Percentiles rank a stretch among this genome's conserved stretches.
phyloP scores from a whole-genome alignment of 2,113 vertebrate genomes.

The Plecotus auritus region DNA sequence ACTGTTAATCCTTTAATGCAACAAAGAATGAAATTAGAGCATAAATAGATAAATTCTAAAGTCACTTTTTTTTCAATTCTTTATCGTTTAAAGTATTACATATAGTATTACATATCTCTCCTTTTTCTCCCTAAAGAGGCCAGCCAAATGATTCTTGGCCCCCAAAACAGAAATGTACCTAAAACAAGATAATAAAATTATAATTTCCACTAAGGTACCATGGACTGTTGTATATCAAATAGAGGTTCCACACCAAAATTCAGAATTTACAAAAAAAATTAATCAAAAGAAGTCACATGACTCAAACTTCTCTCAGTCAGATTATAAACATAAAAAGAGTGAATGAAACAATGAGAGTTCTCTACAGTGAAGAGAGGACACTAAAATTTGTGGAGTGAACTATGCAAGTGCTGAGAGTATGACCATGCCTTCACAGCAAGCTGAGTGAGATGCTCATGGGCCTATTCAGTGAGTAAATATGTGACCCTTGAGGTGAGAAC shows the following conservation, averaged over 20 bases:
- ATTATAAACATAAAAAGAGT: not conserved
- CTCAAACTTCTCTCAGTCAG: not conserved
- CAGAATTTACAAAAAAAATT: not conserved
- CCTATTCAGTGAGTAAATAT: not conserved
- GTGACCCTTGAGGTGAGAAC: not conserved
- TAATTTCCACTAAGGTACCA: not conserved
- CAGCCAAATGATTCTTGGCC: not conserved
- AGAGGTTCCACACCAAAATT: not conserved
- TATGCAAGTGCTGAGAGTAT: not conserved
- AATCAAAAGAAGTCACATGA: not conserved
- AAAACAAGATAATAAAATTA: not conserved
- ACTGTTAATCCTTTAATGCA: not conserved
- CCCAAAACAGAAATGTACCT: not conserved
- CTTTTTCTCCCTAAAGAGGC: not conserved
- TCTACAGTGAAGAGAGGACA: not conserved
- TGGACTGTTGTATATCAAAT: not conserved
- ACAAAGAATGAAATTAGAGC: not conserved
- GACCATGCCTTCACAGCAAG: not conserved
- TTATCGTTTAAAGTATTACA: no score
- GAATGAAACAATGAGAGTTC: not conserved
- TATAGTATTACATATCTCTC: no score
- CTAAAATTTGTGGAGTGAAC: not conserved
- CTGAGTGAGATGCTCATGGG: rapidly evolving
- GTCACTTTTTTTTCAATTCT: not conserved
- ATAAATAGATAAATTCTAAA: not conserved